A percentile compares a stretch with the other conserved stretches of the same genome.
phyloP scores from a whole-genome alignment of 2,113 vertebrate genomes.

The Spheniscus mendiculus region DNA sequence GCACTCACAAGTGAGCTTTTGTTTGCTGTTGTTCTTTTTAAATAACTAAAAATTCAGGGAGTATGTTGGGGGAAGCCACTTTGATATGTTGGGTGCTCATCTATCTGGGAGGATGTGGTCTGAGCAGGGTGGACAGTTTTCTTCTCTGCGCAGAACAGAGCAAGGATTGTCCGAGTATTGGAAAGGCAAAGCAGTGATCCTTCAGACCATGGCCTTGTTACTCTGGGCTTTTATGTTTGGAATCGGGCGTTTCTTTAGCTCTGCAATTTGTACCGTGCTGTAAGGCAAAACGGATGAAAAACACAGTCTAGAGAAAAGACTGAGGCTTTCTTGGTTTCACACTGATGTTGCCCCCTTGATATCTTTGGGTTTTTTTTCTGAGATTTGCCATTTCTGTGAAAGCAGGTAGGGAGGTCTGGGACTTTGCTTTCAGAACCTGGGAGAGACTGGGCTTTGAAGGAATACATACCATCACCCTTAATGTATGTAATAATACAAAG shows the following conservation, averaged over 20 bases:
- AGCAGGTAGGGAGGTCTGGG: neutral
- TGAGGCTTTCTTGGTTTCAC: neutral
- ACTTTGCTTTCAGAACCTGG: neutral
- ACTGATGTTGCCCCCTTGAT: neutral
- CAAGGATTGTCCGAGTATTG: slow-evolving; percentile 7
- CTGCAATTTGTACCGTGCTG: neutral
- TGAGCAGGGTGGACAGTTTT: slow-evolving; percentile 31
- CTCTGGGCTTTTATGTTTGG: neutral
- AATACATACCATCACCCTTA: neutral
- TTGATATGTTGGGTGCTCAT: slow-evolving; percentile 15
- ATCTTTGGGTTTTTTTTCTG: neutral
- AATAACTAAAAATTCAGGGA: slow-evolving; percentile 40
- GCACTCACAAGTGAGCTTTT: slow-evolving; percentile 37
- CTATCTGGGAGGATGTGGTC: slow-evolving; percentile 27
- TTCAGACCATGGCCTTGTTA: neutral
- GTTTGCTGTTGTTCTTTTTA: slow-evolving; percentile 52
- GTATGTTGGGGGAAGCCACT: neutral
- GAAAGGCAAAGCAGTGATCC: slow-evolving; percentile 28
- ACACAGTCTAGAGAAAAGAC: neutral
- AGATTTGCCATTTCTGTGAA: neutral
- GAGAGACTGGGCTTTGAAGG: neutral
- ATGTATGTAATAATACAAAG: neutral
- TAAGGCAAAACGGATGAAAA: slow-evolving; percentile 31
- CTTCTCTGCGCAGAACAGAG: slow-evolving; percentile 44
- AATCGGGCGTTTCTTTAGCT: slow-evolving; percentile 14